Evolutionary conservation across 2,888 invertebrate genomes (phyloP), one percentile per base, ranked within the genome.

Genomic region (Stenichneumon culpator): DNA sequence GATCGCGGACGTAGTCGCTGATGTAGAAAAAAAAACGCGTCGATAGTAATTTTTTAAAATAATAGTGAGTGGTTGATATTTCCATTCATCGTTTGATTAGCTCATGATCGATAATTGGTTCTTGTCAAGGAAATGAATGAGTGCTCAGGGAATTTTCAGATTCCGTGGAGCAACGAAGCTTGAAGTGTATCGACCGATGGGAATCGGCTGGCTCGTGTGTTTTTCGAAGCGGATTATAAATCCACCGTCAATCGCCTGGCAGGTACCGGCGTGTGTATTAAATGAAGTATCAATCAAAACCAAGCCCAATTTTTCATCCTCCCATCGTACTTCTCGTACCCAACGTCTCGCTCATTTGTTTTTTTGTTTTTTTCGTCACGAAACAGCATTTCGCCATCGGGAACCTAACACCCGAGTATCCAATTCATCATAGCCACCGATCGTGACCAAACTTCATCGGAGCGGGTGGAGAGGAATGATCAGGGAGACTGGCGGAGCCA

Each of bases 371-470:
- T 52, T 16, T 36, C 65, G 36, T 50, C 52, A 25, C 36, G 36
- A 22, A 65, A 14, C 22, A 6, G 14, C 63, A 52, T 84, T 84
- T 68, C 84, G 47, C 39, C 77, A 81, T 81, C 47, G 4, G 16
- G 7, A 65, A 57, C 67, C 54, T n/a, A 44, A 50, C 75, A 54
- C 28, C 54, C 39, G 39, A 32, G 47, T 47, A 72, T 14, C 67
- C 60, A 11, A 50, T 78, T 69, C n/a, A 74, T 75, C 52, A 68
- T 47, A 44, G 19, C n/a, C 22, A 11, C 39, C 39, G 60, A 50
- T 85, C 85, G 85, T 85, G 85, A 85, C 79, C 67, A 68, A 82
- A 44, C 67, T 68, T 85, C 67, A 54, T 77, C 52, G 54, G 11
- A 75, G 65, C 67, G 47, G 11, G 36, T n/a, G 63, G 73, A 67